Percentiles rank a stretch among this genome's conserved stretches.
phyloP scores from a whole-genome alignment of 53 echinoderm and acorn worm genomes.

The Antedon mediterranea region DNA sequence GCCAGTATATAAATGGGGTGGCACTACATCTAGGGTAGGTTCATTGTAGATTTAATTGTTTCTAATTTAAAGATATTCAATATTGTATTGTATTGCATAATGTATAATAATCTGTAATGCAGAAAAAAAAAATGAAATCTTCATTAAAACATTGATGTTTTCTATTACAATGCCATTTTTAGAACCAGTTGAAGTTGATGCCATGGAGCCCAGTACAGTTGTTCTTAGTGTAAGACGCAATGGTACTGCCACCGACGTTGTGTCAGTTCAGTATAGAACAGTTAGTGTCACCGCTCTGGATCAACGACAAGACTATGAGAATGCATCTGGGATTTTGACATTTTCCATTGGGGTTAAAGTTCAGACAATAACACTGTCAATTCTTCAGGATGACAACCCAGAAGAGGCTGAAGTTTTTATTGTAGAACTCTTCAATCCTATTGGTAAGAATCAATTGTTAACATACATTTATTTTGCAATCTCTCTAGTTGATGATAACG shows the following conservation, averaged over 20 bases:
- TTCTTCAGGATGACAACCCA: constrained; percentile 52
- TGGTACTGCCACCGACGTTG: constrained; percentile 53
- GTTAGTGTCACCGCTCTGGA: constrained; percentile 48
- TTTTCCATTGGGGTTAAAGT: constrained; percentile 49
- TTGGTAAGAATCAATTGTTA: constrained; percentile 33
- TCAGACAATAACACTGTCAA: constrained; percentile 20
- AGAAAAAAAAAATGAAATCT: too few species aligned
- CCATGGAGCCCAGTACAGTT: constrained; percentile 27
- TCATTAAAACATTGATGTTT: too few species aligned
- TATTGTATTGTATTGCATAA: too few species aligned
- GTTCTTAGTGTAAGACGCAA: constrained; percentile 49
- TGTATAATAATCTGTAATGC: too few species aligned
- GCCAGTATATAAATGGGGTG: too few species aligned
- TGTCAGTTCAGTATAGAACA: constrained; percentile 65
- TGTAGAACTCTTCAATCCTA: constrained; percentile 63
- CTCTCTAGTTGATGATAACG: too few species aligned
- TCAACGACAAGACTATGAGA: constrained; percentile 35
- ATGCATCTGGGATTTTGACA: constrained; percentile 27
- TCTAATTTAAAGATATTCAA: too few species aligned
- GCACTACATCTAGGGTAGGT: too few species aligned
- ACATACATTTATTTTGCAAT: too few species aligned
- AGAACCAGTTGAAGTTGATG: constrained; percentile 41
- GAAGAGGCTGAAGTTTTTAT: constrained; percentile 63
- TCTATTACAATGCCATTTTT: not conserved
- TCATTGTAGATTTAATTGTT: too few species aligned